Evolutionary conservation across 1,140 invertebrate species (phyloP).

Genomic region (Sarcophaga bullata): DNA sequence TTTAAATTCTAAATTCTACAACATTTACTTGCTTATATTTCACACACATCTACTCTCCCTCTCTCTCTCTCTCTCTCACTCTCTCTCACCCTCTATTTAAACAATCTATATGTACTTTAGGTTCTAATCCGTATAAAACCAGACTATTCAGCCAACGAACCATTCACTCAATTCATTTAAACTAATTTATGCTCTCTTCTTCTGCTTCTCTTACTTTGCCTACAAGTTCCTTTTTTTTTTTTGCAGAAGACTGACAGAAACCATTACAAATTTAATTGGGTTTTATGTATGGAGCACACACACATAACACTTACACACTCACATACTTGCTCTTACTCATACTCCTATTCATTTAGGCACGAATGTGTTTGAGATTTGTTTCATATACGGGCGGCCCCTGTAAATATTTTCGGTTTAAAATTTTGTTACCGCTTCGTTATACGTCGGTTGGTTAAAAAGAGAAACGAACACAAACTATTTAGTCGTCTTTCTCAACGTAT

Average conservation of each 20-base stretch:
- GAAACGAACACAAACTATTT: no score
- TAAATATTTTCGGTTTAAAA: no score
- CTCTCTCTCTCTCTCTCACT: no score
- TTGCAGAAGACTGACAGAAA: slow-evolving; percentile 20
- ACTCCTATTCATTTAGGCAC: background rate
- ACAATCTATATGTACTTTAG: background rate
- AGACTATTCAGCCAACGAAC: background rate
- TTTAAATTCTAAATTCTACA: no score
- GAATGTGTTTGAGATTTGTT: no score
- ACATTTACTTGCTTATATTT: slow-evolving; percentile 13
- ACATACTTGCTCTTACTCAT: background rate
- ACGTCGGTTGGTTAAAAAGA: no score
- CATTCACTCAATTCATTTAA: background rate
- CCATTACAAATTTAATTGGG: slow-evolving; percentile 37
- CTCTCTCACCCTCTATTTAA: no score
- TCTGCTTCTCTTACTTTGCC: no score
- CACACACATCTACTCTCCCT: background rate
- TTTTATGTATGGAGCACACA: slow-evolving; percentile 24
- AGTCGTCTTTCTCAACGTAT: no score
- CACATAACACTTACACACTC: background rate
- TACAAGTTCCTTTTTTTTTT: background rate
- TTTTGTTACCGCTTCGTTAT: no score
- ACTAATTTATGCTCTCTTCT: background rate
- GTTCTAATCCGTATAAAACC: no score
- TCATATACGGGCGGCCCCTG: no score